These are phyloP conservation scores for Notoglanidium macrostoma DNA, from an alignment of 2,797 vertebrate genomes.

Conservation along the genomic window DNA sequence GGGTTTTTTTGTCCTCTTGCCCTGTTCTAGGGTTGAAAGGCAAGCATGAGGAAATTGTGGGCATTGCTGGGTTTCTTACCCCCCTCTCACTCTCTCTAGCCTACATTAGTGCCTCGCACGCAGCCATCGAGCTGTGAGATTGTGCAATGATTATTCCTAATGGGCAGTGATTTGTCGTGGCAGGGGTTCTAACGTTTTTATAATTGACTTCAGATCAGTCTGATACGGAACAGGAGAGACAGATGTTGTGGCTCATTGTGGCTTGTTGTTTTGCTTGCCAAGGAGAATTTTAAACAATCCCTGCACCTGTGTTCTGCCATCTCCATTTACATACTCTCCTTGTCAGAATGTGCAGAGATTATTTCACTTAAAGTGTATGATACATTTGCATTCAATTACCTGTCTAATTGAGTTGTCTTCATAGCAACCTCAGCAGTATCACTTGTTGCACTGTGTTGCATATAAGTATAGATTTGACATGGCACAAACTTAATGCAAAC, in stretches of 20 bases:
- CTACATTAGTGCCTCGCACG: conserved; percentile 43
- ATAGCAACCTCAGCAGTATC: neutral
- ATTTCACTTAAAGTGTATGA: neutral
- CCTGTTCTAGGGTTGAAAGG: conserved; percentile 48
- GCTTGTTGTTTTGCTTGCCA: conserved; percentile 46
- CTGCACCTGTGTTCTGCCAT: conserved; percentile 52
- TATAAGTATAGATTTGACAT: neutral
- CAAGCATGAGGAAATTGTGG: conserved; percentile 32
- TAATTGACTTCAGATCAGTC: conserved; percentile 60
- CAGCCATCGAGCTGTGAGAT: conserved; percentile 38
- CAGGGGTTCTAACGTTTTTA: conserved; percentile 55
- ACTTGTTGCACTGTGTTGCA: too few relatives aligned
- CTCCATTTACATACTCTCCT: conserved; percentile 25
- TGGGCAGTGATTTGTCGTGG: conserved; percentile 52
- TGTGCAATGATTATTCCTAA: conserved; percentile 61
- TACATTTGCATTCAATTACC: neutral
- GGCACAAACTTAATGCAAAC: neutral
- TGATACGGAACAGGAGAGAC: conserved; percentile 42
- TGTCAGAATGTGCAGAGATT: neutral
- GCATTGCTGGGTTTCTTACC: conserved; percentile 36
- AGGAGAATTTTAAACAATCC: conserved; percentile 49
- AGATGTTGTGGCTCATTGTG: conserved; percentile 55
- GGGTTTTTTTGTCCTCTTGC: neutral
- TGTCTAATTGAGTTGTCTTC: neutral
- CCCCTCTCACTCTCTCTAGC: conserved; percentile 23